phyloP scores from a whole-genome alignment of 1,140 invertebrate species.

The Delia radicum region DNA sequence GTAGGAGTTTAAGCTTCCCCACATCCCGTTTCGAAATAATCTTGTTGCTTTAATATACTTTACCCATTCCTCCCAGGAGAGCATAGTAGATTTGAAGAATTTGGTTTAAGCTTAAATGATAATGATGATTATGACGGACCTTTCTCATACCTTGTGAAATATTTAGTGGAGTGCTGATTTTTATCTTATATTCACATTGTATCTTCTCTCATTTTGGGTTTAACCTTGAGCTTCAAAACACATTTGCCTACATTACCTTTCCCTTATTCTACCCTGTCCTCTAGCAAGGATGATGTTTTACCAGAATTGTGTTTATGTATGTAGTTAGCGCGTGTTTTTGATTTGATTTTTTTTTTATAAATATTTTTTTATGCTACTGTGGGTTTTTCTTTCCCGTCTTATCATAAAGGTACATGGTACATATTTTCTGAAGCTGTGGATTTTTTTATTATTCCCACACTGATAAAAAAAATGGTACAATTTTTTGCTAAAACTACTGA shows the following conservation, averaged over 20 bases:
- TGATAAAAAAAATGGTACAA: too few relatives aligned
- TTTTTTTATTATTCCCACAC: too few relatives aligned
- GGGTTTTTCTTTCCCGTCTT: neutral
- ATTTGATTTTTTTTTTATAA: slow-evolving; percentile 11
- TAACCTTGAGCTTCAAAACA: slow-evolving; percentile 11
- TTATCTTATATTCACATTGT: neutral
- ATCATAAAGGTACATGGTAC: slow-evolving; percentile 12
- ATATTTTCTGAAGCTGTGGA: neutral
- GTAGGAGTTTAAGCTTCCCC: neutral
- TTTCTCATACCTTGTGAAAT: neutral
- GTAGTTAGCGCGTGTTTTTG: slow-evolving; percentile 13
- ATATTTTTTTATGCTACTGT: neutral
- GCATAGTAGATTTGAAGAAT: too few relatives aligned
- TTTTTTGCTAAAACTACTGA: too few relatives aligned
- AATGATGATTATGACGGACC: too few relatives aligned
- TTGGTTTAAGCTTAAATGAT: too few relatives aligned
- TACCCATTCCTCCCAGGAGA: neutral
- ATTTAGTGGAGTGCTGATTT: neutral
- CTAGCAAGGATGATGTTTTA: neutral
- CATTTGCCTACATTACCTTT: neutral
- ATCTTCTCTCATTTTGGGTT: neutral
- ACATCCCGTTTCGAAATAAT: too few relatives aligned
- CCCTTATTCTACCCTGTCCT: neutral
- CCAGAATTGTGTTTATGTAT: neutral
- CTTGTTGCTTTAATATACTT: neutral